phyloP scores from a whole-genome alignment of 1,140 invertebrate species.

The Drosophila athabasca region DNA sequence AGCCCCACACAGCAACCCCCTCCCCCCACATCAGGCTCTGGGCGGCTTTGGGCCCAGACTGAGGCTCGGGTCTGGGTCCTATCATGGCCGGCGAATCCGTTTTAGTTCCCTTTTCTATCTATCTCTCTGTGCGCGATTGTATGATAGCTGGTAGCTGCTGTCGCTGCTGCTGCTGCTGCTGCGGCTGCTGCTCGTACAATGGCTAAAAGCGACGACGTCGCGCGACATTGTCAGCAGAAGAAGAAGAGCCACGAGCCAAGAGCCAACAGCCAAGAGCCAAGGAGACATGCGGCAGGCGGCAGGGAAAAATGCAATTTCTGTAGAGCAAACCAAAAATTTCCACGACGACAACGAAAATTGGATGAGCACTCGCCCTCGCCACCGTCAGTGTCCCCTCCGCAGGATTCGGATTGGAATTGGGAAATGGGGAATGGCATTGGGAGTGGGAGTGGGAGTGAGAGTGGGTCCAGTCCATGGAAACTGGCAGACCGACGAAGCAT shows the following conservation, averaged over 20 bases:
- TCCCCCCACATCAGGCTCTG: constrained; percentile 22
- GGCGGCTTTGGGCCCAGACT: no score
- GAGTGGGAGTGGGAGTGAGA: background rate
- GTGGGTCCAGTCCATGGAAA: constrained; percentile 51
- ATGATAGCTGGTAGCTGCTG: constrained; percentile 2
- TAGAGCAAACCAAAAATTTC: constrained; percentile 68
- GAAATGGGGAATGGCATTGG: background rate
- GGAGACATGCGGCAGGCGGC: background rate
- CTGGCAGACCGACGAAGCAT: constrained; percentile 73
- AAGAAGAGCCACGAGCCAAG: background rate
- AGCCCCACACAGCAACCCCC: background rate
- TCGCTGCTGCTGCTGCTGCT: no score
- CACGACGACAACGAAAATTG: constrained; percentile 76
- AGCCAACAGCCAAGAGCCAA: constrained; percentile 14
- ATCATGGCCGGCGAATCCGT: constrained; percentile 27
- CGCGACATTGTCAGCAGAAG: constrained; percentile 69
- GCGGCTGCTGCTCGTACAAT: constrained; percentile 38
- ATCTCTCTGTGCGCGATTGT: constrained; percentile 23
- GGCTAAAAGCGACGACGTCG: constrained; percentile 63
- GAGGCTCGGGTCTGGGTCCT: no score
- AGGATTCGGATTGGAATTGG: no score
- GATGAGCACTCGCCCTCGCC: constrained; percentile 53
- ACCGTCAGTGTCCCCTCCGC: no score
- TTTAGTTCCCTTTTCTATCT: constrained; percentile 48
- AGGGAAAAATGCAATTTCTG: constrained; percentile 74